Evolutionary conservation across 2,797 vertebrate species (phyloP), one percentile per base, ranked within the genome.

Genomic region (Spheniscus humboldti): DNA sequence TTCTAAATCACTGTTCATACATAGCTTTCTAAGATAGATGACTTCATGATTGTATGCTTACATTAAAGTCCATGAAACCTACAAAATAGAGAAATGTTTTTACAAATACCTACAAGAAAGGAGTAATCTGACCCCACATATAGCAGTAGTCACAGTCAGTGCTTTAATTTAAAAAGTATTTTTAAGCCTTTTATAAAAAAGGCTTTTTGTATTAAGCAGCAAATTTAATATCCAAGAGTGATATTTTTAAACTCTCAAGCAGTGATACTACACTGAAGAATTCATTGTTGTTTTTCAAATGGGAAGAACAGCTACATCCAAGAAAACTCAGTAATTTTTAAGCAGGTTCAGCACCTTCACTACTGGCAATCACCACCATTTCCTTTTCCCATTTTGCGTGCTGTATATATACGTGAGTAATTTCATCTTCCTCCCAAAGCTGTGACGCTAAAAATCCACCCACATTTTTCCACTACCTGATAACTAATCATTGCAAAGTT

Each of bases 1-100:
- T 59, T 68, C 30, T 68, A 96, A 85, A 95, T 82, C 86, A 56
- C 55, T 80, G 31, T 55, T 92, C 89, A 94, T 66, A 94, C 96
- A 91, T 52, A 93, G 52, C 57, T 87, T 91, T 85, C 84, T 78
- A 77, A 92, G 75, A 94, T 25, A 83, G 69, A 90, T 81, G 72
- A 86, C 62, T 93, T 55, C 35, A 62, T 14, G 50, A 92, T 80
- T 93, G 75, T 59, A 83, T 0, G 6, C 35, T 86, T 37, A 64
- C 0, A 0, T 67, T 88, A 37, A 91, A 91, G 37, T 69, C 50
- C 57, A 30, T 13, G 47, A 91, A 96, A 80, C 39, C 37, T 50
- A 71, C 11, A 74, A 86, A 95, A 82, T 0, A 91, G 31, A 82
- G 37, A 48, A 91, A 83, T 1, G 2, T 45, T 93, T 88, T 86